A percentile compares a stretch with the other conserved stretches of the same genome.
Evolutionary conservation across 1,140 invertebrate species (phyloP).

Genomic region (Solenopsis fugax): DNA sequence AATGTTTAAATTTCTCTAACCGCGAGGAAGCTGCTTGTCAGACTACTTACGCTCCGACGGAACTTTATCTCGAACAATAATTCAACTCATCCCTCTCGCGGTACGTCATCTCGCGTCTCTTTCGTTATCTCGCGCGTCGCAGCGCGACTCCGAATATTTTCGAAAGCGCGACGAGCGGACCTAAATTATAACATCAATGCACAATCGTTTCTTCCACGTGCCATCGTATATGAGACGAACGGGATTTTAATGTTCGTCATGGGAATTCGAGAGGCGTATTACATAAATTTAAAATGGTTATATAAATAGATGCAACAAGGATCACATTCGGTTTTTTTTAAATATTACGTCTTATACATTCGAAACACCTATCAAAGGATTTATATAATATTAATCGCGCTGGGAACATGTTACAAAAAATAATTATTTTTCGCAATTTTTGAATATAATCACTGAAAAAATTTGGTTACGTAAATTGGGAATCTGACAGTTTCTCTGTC

Average conservation of each 20-base stretch:
- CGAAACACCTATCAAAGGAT: neutral
- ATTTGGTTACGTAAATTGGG: too few relatives aligned
- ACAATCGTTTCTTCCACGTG: constrained; percentile 20
- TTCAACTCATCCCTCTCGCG: constrained; percentile 52
- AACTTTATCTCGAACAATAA: constrained; percentile 74
- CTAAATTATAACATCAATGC: constrained; percentile 51
- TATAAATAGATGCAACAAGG: neutral
- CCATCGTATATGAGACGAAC: neutral
- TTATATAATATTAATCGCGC: neutral
- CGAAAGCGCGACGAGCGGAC: constrained; percentile 28
- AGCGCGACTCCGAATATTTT: constrained; percentile 33
- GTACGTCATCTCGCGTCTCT: constrained; percentile 50
- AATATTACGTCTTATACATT: neutral
- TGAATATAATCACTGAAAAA: neutral
- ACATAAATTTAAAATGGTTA: neutral
- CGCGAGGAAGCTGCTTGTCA: constrained; percentile 63
- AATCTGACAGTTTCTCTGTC: too few relatives aligned
- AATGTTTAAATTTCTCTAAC: constrained; percentile 71
- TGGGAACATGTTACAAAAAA: neutral
- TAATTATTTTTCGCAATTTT: neutral
- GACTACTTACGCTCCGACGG: constrained; percentile 42
- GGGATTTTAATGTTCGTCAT: neutral
- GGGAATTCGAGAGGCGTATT: neutral
- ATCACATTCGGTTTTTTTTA: neutral
- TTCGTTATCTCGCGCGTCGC: constrained; percentile 56